Evolutionary conservation across 2,113 vertebrate genomes (phyloP), one percentile per base, ranked within the genome.

Genomic region (Marmota flaviventris): DNA sequence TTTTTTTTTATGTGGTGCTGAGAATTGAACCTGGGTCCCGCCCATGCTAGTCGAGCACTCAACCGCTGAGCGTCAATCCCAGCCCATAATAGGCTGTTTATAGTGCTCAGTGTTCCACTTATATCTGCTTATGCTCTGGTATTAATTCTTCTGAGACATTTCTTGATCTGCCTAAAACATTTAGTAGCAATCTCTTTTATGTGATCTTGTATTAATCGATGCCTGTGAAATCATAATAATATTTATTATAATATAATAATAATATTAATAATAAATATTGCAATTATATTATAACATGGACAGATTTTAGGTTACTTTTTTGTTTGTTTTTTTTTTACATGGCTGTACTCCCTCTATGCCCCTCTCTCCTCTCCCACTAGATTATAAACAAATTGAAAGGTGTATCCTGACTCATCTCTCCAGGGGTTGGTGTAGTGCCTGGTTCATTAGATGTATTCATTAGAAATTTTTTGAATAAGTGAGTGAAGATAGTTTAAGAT

Each of bases 291-390:
- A 51, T 37, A 93, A 42, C 53, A 27, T 63, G 63, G 65, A 56
- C 82, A 78, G 58, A 25, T 67, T 61, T 87, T 58, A 65, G 63
- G 8, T 88, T 82, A 48, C 0, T 2, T 84, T 86, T 95, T 79
- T 75, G 94, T 73, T 79, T 97, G 67, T 73, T 93, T 83, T 45
- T 45, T 45, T 45, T 45, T 90, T 92, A n/a, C 25, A 27, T 77
- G 39, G 24, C 11, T 53, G 4, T 70, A 11, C 16, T 17, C 10
- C 11, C 0, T 56, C 16, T 42, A 5, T 14, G 3, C 29, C 27
- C 0, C 4, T 63, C 8, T 9, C 1, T 51, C 32, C 1, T 48
- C 34, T 16, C 20, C 0, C 18, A 27, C 29, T 16, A 34, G 4
- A 86, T 70, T 95, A 76, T 67, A 39, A 86, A 92, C 8, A 89